Evolutionary conservation across 2,113 vertebrate species (phyloP).

Genomic region (Bubo blakistoni): DNA sequence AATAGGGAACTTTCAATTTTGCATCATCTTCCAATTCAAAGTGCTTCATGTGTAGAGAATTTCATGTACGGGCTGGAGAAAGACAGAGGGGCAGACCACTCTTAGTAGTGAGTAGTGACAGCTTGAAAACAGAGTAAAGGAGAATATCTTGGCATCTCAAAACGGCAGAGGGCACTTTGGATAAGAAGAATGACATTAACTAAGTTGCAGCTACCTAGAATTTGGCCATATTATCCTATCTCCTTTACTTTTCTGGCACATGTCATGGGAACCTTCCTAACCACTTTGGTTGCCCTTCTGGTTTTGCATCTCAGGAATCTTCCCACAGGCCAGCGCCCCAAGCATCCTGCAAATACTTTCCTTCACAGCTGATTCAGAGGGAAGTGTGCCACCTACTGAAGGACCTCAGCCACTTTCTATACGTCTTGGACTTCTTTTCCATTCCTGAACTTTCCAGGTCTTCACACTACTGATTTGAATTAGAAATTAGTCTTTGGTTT

Average conservation of each 20-base stretch:
- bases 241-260: background rate
- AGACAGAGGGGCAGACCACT: background rate
- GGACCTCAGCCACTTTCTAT: background rate
- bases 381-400: slow-evolving; percentile 69
- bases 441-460: background rate
- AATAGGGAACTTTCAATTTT: background rate
- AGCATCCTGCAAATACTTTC: background rate
- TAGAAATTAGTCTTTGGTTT: background rate
- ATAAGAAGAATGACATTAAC: background rate
- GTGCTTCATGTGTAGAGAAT: background rate
- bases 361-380: background rate
- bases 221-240: background rate
- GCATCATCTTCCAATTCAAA: background rate
- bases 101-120: background rate
- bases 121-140: background rate
- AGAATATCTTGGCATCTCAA: background rate
- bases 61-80: background rate
- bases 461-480: background rate
- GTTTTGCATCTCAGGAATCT: slow-evolving; percentile 14
- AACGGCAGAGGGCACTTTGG: background rate
- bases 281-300: background rate
- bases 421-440: background rate
- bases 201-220: background rate
- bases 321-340: background rate
- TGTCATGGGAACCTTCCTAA: slow-evolving; percentile 2